Conservation (phyloP, 2,113 vertebrate genomes). For the Lota lota region DNA sequence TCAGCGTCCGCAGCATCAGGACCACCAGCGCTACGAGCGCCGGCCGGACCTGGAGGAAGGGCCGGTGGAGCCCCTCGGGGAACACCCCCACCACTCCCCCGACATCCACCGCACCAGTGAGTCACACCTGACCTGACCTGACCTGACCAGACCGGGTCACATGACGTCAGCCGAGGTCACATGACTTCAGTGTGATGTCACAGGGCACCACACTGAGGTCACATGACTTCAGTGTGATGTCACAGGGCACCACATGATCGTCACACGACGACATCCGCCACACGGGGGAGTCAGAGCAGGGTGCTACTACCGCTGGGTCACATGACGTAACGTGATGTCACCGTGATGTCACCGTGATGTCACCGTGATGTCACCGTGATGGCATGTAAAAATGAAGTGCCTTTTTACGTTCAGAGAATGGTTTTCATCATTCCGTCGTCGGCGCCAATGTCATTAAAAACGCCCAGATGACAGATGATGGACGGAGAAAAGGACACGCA, state of each 20-base stretch:
- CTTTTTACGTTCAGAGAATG: no score
- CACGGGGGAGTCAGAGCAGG: constrained; percentile 77
- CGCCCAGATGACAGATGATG: no score
- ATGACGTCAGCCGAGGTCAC: not conserved
- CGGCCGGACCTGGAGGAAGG: constrained; percentile 67
- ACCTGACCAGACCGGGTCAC: not conserved
- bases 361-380: not conserved
- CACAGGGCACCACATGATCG: not conserved
- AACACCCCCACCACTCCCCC: constrained; percentile 46
- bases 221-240: not conserved
- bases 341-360: not conserved
- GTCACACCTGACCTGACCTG: constrained; percentile 58
- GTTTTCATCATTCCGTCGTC: no score
- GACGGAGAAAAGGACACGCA: no score
- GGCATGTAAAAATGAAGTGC: no score
- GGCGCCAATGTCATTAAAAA: no score
- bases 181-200: not conserved
- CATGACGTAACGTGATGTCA: not conserved
- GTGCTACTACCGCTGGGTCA: not conserved
- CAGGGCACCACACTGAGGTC: constrained; percentile 6
- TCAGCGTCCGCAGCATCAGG: constrained; percentile 38
- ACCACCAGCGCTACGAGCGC: constrained; percentile 58
- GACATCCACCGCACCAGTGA: constrained; percentile 84
- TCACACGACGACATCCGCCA: constrained; percentile 66
- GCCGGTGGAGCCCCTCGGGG: constrained; percentile 53